Base-by-base conservation (phyloP, 2,797 vertebrate species). In the Artibeus lituratus region DNA sequence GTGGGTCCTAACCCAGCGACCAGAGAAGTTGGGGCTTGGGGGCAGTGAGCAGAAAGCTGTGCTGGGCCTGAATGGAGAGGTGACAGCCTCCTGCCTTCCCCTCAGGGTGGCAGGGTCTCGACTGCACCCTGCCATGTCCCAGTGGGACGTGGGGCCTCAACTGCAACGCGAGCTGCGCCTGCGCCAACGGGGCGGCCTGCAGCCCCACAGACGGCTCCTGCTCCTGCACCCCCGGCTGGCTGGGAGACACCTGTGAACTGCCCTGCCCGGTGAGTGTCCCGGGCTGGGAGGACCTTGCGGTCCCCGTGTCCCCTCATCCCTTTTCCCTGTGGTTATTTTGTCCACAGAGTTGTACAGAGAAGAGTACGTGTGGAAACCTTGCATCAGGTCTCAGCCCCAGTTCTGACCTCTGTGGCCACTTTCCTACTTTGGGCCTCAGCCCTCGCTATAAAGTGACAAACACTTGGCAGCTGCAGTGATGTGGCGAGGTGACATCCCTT, bases 21-120 rank as follows among this genome's bases (percentile, higher is more conserved):
- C 32, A 26, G 65, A 67, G 49, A 29, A 12, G 49, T 21, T 0
- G 11, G 24, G 57, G 5, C 62, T 44, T 35, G 35, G 12, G 51
- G 19, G 37, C 2, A 3, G 26, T 16, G 35, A 47, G 21, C 35
- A 53, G 67, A 21, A 49, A 67, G 69, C 44, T 1, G 4, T 6
- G 26, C 78, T 65, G 37, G 57, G n/a, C 59, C 15, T 3, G 2
- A 32, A 26, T 2, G 35, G 57, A 62, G 44, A 42, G 18, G 16
- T 84, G 47, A 95, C 49, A 18, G 32, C 37, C 76, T 62, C 32
- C 55, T 82, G 76, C 39, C 74, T 2, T 95, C 86, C 76, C 91
- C 78, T 10, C 92, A 99, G 99, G 99, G 42, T 99, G 99, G 99
- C 99, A 99, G 97, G 99, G 99, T 49, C 98, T 99, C 32, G 99